Evolutionary conservation across 2,113 vertebrate genomes (phyloP), one percentile per base, ranked within the genome.

Genomic region (Electrona antarctica): DNA sequence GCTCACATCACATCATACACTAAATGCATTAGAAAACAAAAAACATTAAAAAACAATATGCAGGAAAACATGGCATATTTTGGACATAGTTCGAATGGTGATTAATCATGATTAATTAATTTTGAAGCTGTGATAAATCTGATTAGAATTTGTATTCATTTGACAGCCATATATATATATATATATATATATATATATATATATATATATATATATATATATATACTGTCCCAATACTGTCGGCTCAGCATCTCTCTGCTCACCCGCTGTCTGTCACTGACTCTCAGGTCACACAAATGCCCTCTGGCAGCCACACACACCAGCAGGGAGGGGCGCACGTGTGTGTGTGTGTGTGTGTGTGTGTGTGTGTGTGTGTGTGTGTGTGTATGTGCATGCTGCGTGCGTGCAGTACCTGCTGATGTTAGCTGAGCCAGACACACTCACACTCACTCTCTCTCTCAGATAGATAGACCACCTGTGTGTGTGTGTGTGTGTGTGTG

Each of bases 201-300:
- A 55, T n/a, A 55, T 5, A 55, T n/a, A 55, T 5, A 55, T 1
- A 55, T 5, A 55, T n/a, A 55, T n/a, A 55, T n/a, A 55, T n/a
- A 55, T 13, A 55, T 13, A 55, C 11, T 21, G 1, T 21, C 21
- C 21, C 21, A 21, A 69, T 47, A 48, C 63, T 15, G 65, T 75
- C 66, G 69, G 78, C 83, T 81, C 79, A 64, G 67, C 63, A 7
- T 56, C 78, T 41, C 33, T 41, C 33, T 41, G 33, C 33, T 41
- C 33, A 41, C 63, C 67, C 64, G 73, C 83, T 73, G 80, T 68
- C 80, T 69, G 76, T 80, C 80, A 80, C 71, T 6, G 61, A 47
- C 71, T 69, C 68, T 59, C 74, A 74, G 72, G 71, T 80, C 81
- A 81, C 62, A 79, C 48, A 59, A 75, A 46, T 72, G 61, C 14